A percentile compares a stretch with the other conserved stretches of the same genome.
phyloP scores from a whole-genome alignment of 2,797 vertebrate species.

The Pelodytes ibericus region DNA sequence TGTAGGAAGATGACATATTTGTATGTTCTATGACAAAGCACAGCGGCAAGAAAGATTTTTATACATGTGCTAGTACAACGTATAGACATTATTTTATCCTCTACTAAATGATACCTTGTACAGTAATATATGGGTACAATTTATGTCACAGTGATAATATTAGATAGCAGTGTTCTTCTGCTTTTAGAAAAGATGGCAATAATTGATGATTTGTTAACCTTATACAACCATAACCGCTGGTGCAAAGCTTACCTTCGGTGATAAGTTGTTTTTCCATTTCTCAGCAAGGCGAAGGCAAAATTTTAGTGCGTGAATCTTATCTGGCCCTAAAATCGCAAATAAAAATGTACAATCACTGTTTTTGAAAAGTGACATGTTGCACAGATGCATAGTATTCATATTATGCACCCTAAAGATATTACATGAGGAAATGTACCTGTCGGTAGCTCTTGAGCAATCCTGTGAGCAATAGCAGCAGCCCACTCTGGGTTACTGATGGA shows the following conservation, averaged over 20 bases:
- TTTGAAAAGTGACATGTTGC: not conserved
- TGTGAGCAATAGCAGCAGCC: constrained; percentile 88
- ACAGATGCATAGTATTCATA: no score
- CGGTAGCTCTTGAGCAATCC: constrained; percentile 89
- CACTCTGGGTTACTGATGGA: constrained; percentile 88
- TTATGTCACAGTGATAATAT: no score
- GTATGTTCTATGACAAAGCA: no score
- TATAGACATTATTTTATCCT: no score
- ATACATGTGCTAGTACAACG: no score
- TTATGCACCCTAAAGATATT: not conserved
- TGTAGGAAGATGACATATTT: no score
- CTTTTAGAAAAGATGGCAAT: not conserved
- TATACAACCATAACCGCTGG: not conserved
- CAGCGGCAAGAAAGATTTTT: no score
- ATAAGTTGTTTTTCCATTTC: constrained; percentile 81
- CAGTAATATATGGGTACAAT: no score
- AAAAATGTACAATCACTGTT: not conserved
- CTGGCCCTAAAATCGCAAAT: constrained; percentile 73
- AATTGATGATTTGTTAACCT: not conserved
- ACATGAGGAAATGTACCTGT: constrained; percentile 72
- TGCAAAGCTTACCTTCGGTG: constrained; percentile 72
- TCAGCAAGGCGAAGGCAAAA: constrained; percentile 88
- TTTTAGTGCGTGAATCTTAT: constrained; percentile 84
- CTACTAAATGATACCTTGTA: no score
- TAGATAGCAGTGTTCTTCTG: no score